phyloP scores from a whole-genome alignment of 2,888 invertebrate genomes.

The Agonopterix heracliana region DNA sequence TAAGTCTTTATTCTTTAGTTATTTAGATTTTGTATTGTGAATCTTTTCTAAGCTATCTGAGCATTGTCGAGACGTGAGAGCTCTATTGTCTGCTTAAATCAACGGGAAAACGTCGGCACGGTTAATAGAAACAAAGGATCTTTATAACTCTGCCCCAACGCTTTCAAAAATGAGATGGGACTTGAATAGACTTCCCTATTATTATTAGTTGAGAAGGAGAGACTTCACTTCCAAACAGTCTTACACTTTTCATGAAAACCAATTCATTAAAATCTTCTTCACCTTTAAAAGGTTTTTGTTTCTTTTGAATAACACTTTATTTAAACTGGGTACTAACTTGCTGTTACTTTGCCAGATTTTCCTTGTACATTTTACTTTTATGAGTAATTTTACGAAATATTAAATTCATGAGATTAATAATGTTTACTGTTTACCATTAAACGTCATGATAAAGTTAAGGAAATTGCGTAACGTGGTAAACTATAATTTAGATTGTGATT shows the following conservation, averaged over 20 bases:
- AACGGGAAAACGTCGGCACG: constrained; percentile 46
- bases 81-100: constrained; percentile 61
- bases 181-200: constrained; percentile 1
- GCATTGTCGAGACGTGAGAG: constrained; percentile 47
- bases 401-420: constrained; percentile 17
- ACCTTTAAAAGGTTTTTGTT: background rate
- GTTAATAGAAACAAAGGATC: constrained; percentile 58
- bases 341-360: background rate
- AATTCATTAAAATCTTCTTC: background rate
- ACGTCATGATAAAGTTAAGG: constrained; percentile 24
- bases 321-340: background rate
- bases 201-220: background rate
- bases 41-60: constrained; percentile 61
- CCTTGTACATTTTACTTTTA: constrained; percentile 5
- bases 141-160: constrained; percentile 51
- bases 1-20: constrained; percentile 54
- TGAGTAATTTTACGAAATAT: constrained; percentile 11
- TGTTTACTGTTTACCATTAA: constrained; percentile 14
- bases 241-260: too few relatives aligned
- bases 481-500: constrained; percentile 44
- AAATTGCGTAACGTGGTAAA: constrained; percentile 39
- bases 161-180: constrained; percentile 40
- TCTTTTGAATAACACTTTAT: background rate
- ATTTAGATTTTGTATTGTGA: constrained; percentile 52
- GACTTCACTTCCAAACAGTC: background rate